Percentiles rank a stretch among this genome's conserved stretches.
phyloP scores from a whole-genome alignment of 2,797 vertebrate species.

The Gallinago nigripennis region DNA sequence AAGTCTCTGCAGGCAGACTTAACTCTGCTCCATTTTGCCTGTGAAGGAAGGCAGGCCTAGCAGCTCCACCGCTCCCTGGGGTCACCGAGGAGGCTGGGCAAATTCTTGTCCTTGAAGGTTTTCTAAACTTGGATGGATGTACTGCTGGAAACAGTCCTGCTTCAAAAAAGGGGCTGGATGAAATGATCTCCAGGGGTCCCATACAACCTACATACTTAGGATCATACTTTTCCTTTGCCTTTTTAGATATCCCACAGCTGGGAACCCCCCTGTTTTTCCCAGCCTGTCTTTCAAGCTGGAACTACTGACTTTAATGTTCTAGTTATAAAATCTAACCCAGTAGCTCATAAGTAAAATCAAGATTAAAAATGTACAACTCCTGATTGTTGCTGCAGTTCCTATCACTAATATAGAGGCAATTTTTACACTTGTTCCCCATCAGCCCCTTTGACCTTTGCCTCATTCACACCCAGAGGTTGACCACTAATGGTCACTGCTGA shows the following conservation, averaged over 20 bases:
- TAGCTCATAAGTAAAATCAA: not conserved
- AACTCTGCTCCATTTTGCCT: slow-evolving; percentile 11
- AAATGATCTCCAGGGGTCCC: not conserved
- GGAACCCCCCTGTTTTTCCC: not conserved
- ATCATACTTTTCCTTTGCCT: not conserved
- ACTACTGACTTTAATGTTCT: not conserved
- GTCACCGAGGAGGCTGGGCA: not conserved
- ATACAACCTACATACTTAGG: not conserved
- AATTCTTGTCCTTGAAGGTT: not conserved
- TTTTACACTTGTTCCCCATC: not conserved
- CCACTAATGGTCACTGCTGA: not conserved
- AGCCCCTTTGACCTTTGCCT: not conserved
- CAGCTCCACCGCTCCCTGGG: not conserved
- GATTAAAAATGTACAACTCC: not conserved
- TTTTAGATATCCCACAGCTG: not conserved
- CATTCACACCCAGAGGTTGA: not conserved
- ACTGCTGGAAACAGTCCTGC: not conserved
- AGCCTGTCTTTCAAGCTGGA: not conserved
- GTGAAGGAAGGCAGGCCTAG: not conserved
- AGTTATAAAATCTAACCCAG: not conserved
- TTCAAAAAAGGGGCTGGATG: not conserved
- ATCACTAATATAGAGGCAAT: not conserved
- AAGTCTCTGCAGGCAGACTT: not conserved
- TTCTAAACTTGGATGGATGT: fast-evolving
- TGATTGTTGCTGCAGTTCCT: not conserved